These are phyloP conservation scores for Luperina nickerlii DNA, from an alignment of 2,888 invertebrate species.

Conservation along the genomic window DNA sequence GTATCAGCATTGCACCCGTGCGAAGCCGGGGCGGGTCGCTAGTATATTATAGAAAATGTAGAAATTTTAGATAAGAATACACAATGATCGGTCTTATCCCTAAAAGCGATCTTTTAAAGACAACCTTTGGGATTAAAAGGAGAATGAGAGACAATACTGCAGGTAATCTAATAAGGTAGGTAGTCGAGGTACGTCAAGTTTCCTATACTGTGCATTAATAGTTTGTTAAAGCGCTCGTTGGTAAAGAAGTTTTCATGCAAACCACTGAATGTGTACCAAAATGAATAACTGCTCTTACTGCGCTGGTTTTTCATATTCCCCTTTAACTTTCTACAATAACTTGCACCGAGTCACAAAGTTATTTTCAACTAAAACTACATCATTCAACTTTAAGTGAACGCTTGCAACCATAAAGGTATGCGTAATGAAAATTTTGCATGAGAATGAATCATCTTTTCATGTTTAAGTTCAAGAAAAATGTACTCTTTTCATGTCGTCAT, in stretches of 20 bases:
- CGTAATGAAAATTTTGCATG: constrained; percentile 52
- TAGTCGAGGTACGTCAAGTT: neutral
- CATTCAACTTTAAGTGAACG: constrained; percentile 34
- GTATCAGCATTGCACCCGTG: too few relatives aligned
- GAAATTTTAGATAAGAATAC: too few relatives aligned
- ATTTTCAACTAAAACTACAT: constrained; percentile 39
- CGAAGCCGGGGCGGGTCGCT: too few relatives aligned
- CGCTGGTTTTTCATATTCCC: neutral
- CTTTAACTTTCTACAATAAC: constrained; percentile 7
- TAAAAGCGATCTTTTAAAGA: too few relatives aligned
- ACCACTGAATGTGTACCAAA: neutral
- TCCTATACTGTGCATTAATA: neutral
- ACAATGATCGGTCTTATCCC: too few relatives aligned
- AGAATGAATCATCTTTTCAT: constrained; percentile 51
- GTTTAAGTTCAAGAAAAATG: constrained; percentile 33
- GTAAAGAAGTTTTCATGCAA: neutral
- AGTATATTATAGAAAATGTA: too few relatives aligned
- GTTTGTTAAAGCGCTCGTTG: neutral
- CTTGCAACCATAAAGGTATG: constrained; percentile 43
- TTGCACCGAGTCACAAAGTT: constrained; percentile 38
- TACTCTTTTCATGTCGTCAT: constrained; percentile 8
- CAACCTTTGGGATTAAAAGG: too few relatives aligned
- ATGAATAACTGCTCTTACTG: constrained; percentile 28
- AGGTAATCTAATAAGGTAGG: too few relatives aligned
- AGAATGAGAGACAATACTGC: too few relatives aligned